Conservation (phyloP, 23 tunicate species). For the Diplosoma virens region DNA sequence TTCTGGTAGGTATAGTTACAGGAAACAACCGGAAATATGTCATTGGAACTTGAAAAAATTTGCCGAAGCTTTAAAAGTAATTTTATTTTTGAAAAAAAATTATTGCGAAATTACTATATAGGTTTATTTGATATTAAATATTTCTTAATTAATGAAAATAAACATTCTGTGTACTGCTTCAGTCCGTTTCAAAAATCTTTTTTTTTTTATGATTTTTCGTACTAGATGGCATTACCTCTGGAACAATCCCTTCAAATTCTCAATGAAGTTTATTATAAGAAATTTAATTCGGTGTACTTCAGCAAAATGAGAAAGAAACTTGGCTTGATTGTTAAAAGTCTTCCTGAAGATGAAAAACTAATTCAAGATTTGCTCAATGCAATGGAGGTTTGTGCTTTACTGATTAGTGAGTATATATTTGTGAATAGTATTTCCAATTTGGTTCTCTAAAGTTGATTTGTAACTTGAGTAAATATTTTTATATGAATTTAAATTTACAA, state of each 20-base stretch:
- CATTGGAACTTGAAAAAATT: conserved; percentile 88
- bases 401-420: neutral
- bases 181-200: no score
- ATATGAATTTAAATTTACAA: neutral
- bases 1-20: conserved; percentile 69
- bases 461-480: neutral
- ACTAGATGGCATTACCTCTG: conserved; percentile 52
- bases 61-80: conserved; percentile 68
- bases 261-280: conserved; percentile 32
- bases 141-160: no score
- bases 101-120: no score
- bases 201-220: no score
- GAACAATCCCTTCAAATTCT: conserved; percentile 44
- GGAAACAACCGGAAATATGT: conserved; percentile 88
- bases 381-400: no score
- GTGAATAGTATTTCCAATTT: neutral
- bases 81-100: no score
- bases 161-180: no score
- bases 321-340: conserved; percentile 37
- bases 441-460: no score
- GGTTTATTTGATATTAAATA: no score
- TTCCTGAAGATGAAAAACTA: conserved; percentile 43
- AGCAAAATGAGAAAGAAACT: conserved; percentile 64
- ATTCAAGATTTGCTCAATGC: conserved; percentile 38
- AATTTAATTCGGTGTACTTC: conserved; percentile 23